Base-by-base conservation (phyloP, 2,113 vertebrate genomes). In the Pedetes capensis region DNA sequence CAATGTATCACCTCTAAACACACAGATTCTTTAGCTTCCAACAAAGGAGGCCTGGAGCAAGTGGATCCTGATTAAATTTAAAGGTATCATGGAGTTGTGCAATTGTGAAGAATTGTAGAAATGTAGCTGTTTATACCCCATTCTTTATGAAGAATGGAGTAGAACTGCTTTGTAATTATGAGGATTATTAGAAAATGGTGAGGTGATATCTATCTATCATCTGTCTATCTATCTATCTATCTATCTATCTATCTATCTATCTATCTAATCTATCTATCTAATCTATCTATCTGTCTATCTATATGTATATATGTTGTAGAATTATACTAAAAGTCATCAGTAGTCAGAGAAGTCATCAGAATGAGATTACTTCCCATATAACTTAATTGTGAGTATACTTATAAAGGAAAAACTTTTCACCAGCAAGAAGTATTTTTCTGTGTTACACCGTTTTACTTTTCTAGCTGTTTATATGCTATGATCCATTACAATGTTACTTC, bases 51-150 rank as follows among this genome's bases (percentile, higher is more conserved):
- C 42, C 57, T 96, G 95, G 95, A 97, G 88, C 95, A 98, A 89
- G 69, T 97, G 79, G 51, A 92, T 96, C 74, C 87, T 97, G 96
- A 98, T 98, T 97, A 97, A 96, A 98, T 97, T 85, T 97, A 97
- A 98, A 98, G 44, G 14, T 74, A 95, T 94, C 86, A 51, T 92
- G 83, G 25, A 8, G 0, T 91, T 97, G 93, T 97, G 71, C 88
- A 98, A 97, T 97, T 98, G 96, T 85, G 88, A 83, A 97, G 86
- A 96, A 98, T 98, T 97, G 96, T 97, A 93, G 93, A 97, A 98
- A 95, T 89, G 47, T 95, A 94, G 57, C 82, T 96, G 55, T 90
- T 97, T 96, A 92, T 97, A 78, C 66, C 83, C 49, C 42, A 80
- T 94, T 97, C 76, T 97, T 97, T 82, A 93, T 94, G 78, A 64